Evolutionary conservation across 2,113 vertebrate genomes (phyloP).

Genomic region (Dunckerocampus dactyliophorus): DNA sequence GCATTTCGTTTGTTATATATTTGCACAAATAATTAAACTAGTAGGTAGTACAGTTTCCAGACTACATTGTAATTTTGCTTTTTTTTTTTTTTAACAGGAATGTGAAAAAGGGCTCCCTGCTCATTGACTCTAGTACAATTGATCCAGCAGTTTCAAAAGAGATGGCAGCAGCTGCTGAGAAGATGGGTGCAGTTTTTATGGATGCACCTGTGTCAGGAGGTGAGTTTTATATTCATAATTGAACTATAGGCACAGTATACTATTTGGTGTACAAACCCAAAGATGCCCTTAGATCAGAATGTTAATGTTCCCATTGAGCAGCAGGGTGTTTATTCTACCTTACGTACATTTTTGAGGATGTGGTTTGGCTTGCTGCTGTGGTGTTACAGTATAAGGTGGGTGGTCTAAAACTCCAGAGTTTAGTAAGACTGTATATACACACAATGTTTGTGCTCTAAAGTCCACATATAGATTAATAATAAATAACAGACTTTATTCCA

Average conservation of each 20-base stretch:
- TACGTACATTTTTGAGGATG: neutral
- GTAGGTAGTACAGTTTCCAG: neutral
- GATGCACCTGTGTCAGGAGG: slow-evolving; percentile 98
- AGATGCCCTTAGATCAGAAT: neutral
- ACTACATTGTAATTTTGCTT: neutral
- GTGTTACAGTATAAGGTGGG: neutral
- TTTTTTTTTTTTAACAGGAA: slow-evolving; percentile 73
- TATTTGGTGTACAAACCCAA: neutral
- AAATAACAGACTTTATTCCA: no score
- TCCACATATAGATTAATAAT: neutral
- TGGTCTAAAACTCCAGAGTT: neutral
- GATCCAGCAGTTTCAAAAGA: slow-evolving; percentile 93
- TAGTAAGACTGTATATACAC: neutral
- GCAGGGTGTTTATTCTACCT: neutral
- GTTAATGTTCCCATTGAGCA: neutral
- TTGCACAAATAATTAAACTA: neutral
- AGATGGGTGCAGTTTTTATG: slow-evolving; percentile 97
- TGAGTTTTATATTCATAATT: slow-evolving; percentile 51
- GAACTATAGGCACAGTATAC: neutral
- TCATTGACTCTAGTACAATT: slow-evolving; percentile 98
- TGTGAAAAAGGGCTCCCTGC: slow-evolving; percentile 94
- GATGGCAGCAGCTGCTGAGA: slow-evolving; percentile 88
- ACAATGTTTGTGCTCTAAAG: neutral
- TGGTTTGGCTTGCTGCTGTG: neutral
- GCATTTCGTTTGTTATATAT: slow-evolving; percentile 20